These are phyloP conservation scores for Drosophila ochracea DNA, from an alignment of 2,888 invertebrate species.

Conservation along the genomic window DNA sequence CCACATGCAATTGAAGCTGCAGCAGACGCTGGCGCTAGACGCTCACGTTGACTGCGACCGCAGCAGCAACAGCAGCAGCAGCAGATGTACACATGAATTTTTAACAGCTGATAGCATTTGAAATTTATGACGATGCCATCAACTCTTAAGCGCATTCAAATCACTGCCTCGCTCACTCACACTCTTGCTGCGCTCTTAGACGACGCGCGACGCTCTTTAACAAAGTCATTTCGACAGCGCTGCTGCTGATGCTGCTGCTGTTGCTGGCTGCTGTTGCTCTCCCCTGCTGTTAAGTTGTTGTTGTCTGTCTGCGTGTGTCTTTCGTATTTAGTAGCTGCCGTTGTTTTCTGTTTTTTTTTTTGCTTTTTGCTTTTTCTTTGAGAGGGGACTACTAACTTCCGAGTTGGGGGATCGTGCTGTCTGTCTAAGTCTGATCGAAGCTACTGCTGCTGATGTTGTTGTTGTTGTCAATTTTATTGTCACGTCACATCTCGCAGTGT, in stretches of 20 bases:
- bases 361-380: background rate
- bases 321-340: conserved; percentile 23
- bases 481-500: conserved; percentile 22
- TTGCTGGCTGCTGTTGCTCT: conserved; percentile 7
- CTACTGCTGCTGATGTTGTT: conserved; percentile 16
- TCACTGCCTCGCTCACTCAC: conserved; percentile 16
- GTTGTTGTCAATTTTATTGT: conserved; percentile 23
- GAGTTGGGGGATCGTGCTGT: conserved; percentile 46
- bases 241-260: conserved; percentile 19
- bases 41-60: conserved; percentile 15
- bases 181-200: conserved; percentile 34
- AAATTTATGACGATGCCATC: conserved; percentile 65
- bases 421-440: conserved; percentile 41
- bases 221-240: conserved; percentile 20
- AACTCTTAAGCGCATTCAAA: conserved; percentile 39
- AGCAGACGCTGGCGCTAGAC: conserved; percentile 33
- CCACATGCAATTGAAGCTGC: conserved; percentile 47
- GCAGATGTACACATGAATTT: conserved; percentile 66
- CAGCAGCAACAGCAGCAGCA: conserved; percentile 44
- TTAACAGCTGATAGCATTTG: conserved; percentile 73
- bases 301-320: conserved; percentile 35
- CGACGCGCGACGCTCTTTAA: conserved; percentile 37
- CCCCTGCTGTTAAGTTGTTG: conserved; percentile 27
- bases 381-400: conserved; percentile 32
- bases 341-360: background rate